Evolutionary conservation across 2,797 vertebrate genomes (phyloP).

Genomic region (Cheirogaleus major): DNA sequence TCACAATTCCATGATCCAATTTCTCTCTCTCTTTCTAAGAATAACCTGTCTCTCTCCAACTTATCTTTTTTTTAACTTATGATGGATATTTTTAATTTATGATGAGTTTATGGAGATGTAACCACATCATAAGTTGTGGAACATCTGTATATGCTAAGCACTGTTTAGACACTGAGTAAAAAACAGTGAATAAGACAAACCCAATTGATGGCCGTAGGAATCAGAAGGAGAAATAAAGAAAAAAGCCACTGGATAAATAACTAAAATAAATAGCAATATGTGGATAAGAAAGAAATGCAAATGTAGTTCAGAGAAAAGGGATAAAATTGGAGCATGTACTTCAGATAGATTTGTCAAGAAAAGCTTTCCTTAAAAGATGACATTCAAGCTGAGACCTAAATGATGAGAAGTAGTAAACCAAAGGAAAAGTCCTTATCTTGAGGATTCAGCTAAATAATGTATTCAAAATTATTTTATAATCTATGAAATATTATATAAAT

Average conservation of each 20-base stretch:
- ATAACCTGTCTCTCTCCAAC: not conserved
- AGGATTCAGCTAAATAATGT: not conserved
- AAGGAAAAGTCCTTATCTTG: not conserved
- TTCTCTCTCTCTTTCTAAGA: not conserved
- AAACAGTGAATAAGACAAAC: not conserved
- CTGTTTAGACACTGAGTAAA: not conserved
- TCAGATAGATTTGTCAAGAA: not conserved
- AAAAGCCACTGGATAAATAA: not conserved
- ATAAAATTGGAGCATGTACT: not conserved
- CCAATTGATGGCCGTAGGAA: not conserved
- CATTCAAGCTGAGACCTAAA: not conserved
- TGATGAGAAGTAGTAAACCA: not conserved
- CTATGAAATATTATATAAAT: not conserved
- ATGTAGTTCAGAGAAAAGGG: not conserved
- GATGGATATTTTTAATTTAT: not conserved
- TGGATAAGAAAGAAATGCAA: not conserved
- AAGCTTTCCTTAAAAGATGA: not conserved
- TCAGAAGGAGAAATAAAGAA: not conserved
- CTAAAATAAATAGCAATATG: not conserved
- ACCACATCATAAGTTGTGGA: not conserved
- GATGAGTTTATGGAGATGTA: not conserved
- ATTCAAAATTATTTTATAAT: not conserved
- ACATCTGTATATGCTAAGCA: not conserved
- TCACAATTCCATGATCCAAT: too few relatives aligned
- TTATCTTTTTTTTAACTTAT: not conserved